phyloP scores from a whole-genome alignment of 2,113 vertebrate species.

The Lanius collurio region DNA sequence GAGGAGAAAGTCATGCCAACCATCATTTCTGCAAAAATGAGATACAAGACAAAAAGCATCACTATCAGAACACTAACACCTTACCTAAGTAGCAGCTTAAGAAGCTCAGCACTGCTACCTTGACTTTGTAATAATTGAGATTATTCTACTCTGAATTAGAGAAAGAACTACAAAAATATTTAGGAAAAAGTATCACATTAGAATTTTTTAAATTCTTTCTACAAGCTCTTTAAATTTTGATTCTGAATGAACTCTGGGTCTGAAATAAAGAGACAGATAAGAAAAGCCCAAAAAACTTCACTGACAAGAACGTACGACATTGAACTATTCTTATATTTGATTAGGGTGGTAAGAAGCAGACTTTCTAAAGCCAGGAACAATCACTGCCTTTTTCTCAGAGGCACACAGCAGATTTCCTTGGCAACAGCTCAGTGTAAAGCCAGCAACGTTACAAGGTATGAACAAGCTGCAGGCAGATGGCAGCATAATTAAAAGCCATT shows the following conservation, averaged over 20 bases:
- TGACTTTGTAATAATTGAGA: background rate
- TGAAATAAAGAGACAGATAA: background rate
- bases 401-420: background rate
- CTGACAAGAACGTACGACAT: background rate
- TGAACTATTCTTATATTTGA: background rate
- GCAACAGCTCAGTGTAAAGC: background rate
- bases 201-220: background rate
- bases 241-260: background rate
- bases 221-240: background rate
- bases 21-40: background rate
- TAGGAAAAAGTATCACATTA: background rate
- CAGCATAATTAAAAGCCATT: slow-evolving; percentile 32
- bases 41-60: background rate
- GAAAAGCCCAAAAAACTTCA: background rate
- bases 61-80: background rate
- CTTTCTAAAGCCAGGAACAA: background rate
- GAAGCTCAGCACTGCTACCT: background rate
- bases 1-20: background rate
- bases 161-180: background rate
- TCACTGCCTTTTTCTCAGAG: background rate
- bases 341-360: background rate
- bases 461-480: slow-evolving; percentile 23
- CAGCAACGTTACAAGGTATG: background rate
- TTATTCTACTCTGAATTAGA: background rate
- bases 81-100: background rate